These are phyloP conservation scores for Coptotermes formosanus DNA, from an alignment of 1,140 invertebrate genomes.

Conservation along the genomic window DNA sequence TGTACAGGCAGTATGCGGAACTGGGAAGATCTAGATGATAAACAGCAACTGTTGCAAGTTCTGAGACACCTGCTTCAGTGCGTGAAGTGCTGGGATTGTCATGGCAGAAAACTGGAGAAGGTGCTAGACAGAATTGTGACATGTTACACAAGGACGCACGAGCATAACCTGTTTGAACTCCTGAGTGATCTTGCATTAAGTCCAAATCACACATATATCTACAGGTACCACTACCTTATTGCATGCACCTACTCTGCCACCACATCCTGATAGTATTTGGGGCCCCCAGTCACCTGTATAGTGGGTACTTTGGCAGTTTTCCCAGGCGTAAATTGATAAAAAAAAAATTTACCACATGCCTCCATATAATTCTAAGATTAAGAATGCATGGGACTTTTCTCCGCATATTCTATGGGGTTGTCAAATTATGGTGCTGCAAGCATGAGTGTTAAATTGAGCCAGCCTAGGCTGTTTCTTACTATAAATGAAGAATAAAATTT, in stretches of 20 bases:
- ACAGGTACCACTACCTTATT: neutral
- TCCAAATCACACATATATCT: neutral
- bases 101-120: neutral
- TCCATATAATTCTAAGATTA: too few relatives aligned
- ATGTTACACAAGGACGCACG: neutral
- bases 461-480: too few relatives aligned
- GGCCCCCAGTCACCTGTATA: neutral
- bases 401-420: too few relatives aligned
- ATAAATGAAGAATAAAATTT: too few relatives aligned
- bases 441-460: too few relatives aligned
- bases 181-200: neutral
- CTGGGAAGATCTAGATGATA: neutral
- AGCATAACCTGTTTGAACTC: neutral
- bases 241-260: neutral
- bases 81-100: neutral
- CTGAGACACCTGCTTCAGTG: neutral
- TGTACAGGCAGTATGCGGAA: neutral
- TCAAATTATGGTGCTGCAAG: too few relatives aligned
- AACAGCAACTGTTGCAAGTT: neutral
- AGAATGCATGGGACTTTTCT: too few relatives aligned
- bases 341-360: too few relatives aligned
- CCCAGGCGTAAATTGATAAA: too few relatives aligned
- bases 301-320: too few relatives aligned
- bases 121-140: neutral
- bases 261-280: neutral